These are phyloP conservation scores for Prosapia bicincta DNA, from an alignment of 2,888 invertebrate species.

Conservation along the genomic window DNA sequence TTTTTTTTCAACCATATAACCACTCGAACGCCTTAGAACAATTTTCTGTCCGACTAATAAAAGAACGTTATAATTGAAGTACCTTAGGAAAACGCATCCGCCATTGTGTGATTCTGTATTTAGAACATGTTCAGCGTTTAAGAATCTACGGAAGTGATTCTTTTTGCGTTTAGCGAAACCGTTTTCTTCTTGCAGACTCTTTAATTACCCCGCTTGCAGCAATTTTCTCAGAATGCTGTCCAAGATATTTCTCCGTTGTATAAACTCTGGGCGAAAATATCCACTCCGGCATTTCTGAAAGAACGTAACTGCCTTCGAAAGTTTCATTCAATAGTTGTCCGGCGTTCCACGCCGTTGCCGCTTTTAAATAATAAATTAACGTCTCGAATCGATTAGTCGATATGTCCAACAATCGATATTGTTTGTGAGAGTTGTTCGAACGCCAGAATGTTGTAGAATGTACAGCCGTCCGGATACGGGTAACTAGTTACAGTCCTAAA, in stretches of 20 bases:
- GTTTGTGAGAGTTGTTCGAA: background rate
- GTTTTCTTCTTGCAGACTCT: background rate
- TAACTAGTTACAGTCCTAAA: background rate
- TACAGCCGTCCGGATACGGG: background rate
- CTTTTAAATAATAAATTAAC: background rate
- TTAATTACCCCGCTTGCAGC: background rate
- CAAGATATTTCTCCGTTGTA: background rate
- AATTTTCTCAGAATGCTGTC: background rate
- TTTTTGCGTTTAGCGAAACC: background rate
- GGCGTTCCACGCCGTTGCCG: background rate
- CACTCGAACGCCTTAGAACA: too few species aligned
- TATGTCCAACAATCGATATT: constrained; percentile 2
- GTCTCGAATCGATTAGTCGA: background rate
- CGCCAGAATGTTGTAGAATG: background rate
- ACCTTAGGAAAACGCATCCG: too few species aligned
- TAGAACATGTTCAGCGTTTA: too few species aligned
- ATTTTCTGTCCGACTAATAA: too few species aligned
- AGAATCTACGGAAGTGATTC: background rate
- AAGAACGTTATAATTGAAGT: too few species aligned
- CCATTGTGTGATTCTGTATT: too few species aligned
- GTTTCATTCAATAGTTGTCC: background rate
- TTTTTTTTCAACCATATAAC: too few species aligned
- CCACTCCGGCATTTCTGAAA: background rate
- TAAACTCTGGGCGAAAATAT: background rate
- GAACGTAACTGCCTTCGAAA: background rate